Conservation (phyloP, 2,113 vertebrate species). For the Geothlypis trichas region DNA sequence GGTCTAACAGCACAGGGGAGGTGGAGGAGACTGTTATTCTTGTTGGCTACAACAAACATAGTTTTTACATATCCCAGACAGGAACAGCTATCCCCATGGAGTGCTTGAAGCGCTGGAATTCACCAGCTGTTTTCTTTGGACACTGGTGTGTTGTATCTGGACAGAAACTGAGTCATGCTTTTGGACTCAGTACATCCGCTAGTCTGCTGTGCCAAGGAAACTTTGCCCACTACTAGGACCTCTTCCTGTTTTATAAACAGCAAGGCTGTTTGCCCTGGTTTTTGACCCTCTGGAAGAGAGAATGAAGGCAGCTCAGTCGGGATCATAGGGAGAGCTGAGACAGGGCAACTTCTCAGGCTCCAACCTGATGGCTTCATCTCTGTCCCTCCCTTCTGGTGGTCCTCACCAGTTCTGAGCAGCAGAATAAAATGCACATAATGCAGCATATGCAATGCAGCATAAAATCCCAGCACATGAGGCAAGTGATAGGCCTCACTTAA, state of each 20-base stretch:
- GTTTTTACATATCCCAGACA: neutral
- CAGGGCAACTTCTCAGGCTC: neutral
- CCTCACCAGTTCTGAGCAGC: neutral
- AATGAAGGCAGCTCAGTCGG: neutral
- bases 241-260: slow-evolving; percentile 7
- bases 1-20: neutral
- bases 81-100: neutral
- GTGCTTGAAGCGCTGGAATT: neutral
- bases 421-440: neutral
- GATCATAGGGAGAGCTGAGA: neutral
- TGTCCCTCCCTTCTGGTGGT: neutral
- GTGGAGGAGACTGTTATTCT: neutral
- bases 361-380: neutral
- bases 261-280: neutral
- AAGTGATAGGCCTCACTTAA: neutral
- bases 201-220: neutral
- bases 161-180: neutral
- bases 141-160: neutral
- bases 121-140: slow-evolving; percentile 34
- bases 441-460: neutral
- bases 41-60: neutral
- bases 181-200: neutral
- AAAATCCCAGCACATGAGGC: neutral
- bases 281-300: neutral
- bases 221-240: neutral